These are phyloP conservation scores for Salvelinus namaycush DNA, from an alignment of 2,113 vertebrate species.

Conservation along the genomic window DNA sequence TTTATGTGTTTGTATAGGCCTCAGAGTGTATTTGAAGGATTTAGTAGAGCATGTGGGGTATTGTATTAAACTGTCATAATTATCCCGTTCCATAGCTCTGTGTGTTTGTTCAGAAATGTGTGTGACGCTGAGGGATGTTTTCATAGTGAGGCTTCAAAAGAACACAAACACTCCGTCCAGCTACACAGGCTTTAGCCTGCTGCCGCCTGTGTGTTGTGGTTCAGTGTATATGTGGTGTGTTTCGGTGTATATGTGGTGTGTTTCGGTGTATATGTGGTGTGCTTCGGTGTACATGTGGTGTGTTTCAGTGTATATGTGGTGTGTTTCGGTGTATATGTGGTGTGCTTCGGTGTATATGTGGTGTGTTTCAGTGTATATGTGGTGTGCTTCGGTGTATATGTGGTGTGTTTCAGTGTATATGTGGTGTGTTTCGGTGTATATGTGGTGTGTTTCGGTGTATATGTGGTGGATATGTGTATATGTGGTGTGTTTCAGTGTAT, in stretches of 20 bases:
- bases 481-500: not conserved
- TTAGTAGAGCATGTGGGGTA: constrained; percentile 37
- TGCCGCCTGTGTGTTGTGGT: not conserved
- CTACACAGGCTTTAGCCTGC: constrained; percentile 25
- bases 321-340: too few species aligned
- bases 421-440: too few species aligned
- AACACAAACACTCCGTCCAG: constrained; percentile 32
- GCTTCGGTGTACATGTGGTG: too few species aligned
- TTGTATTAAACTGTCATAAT: constrained; percentile 42
- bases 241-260: too few species aligned
- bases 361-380: too few species aligned
- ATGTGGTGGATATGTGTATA: constrained; percentile 17
- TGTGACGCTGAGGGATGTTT: constrained; percentile 43
- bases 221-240: too few species aligned
- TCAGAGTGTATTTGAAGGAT: constrained; percentile 53
- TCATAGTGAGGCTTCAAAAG: constrained; percentile 53
- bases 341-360: too few species aligned
- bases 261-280: too few species aligned
- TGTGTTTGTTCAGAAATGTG: constrained; percentile 23
- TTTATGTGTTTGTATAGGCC: constrained; percentile 53
- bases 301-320: too few species aligned
- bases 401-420: too few species aligned
- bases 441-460: not conserved
- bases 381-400: too few species aligned
- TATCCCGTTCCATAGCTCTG: constrained; percentile 12